These are phyloP conservation scores for Plotosus lineatus DNA, from an alignment of 2,113 vertebrate species.

Conservation along the genomic window DNA sequence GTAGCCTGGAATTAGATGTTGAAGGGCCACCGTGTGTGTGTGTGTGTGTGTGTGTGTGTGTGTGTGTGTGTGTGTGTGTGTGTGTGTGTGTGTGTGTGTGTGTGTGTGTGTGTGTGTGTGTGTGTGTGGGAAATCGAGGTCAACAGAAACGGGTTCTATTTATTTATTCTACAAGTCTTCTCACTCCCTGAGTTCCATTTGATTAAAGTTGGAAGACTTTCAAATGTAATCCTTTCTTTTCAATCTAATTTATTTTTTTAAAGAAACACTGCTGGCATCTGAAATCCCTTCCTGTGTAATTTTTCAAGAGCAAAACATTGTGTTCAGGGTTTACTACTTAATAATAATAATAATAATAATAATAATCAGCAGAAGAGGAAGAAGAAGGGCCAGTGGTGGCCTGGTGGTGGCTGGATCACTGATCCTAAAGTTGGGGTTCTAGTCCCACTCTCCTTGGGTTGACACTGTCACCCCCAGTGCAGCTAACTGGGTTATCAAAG, in stretches of 20 bases:
- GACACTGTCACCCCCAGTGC: no score
- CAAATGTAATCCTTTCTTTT: neutral
- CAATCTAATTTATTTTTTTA: no score
- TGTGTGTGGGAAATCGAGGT: neutral
- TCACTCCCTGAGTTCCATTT: neutral
- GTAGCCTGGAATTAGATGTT: constrained; percentile 25
- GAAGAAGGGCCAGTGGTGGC: no score
- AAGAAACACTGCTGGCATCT: neutral
- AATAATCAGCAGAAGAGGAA: no score
- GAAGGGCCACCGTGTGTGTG: neutral
- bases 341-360: no score
- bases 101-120: neutral
- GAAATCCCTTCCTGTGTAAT: neutral
- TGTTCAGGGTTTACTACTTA: no score
- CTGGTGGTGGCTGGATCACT: no score
- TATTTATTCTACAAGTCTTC: neutral
- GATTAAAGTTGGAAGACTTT: neutral
- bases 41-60: neutral
- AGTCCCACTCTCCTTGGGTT: no score
- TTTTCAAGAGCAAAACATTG: neutral
- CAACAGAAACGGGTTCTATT: neutral
- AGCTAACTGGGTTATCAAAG: no score
- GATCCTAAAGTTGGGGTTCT: no score
- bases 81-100: constrained; percentile 7
- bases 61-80: neutral